phyloP scores from a whole-genome alignment of 2,113 vertebrate species.

The Onychorhynchus coronatus region DNA sequence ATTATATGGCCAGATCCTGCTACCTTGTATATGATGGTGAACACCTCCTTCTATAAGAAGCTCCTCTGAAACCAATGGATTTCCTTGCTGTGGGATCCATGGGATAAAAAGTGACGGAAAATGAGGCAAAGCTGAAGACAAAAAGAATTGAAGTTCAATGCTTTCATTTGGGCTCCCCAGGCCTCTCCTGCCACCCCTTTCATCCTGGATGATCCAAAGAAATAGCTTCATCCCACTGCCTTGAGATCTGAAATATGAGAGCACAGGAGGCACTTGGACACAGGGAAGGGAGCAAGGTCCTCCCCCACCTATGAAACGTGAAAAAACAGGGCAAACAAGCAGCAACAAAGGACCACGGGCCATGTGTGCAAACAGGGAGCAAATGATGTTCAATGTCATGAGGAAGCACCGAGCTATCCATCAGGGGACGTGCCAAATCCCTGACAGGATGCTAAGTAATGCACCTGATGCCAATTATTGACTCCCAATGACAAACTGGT shows the following conservation, averaged over 20 bases:
- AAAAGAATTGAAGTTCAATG: background rate
- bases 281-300: background rate
- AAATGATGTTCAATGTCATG: background rate
- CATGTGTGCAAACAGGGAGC: background rate
- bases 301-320: background rate
- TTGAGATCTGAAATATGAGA: background rate
- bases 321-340: background rate
- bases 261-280: background rate
- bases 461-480: constrained; percentile 36
- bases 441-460: constrained; percentile 33
- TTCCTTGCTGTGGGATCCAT: background rate
- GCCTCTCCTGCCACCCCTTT: background rate
- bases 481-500: constrained; percentile 21
- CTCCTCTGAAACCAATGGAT: background rate
- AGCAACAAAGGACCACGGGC: background rate
- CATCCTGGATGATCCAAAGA: background rate
- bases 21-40: background rate
- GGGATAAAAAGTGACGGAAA: background rate
- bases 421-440: constrained; percentile 13
- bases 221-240: background rate
- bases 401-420: background rate
- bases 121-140: background rate
- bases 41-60: background rate
- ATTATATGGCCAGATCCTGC: constrained; percentile 56
- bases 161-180: background rate